Base-by-base conservation (phyloP, 2,888 invertebrate genomes). In the Tethea ocularis region DNA sequence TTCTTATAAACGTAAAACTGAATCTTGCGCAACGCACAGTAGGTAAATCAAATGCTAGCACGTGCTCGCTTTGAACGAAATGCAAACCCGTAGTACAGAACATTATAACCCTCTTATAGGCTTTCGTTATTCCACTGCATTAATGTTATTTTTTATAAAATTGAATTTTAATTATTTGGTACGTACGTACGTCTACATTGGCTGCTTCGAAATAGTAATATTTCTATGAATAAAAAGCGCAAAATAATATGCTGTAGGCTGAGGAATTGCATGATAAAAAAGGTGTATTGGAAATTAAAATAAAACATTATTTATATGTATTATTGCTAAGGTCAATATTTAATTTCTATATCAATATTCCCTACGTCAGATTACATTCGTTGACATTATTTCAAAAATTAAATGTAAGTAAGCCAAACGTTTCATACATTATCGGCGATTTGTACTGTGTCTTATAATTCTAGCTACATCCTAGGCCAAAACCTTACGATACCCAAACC, bases 341-440 rank as follows among this genome's bases (percentile, higher is more conserved):
- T 93, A 93, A 91, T 91, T 91, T 89, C 91, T 91, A 87, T 80
- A 88, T 90, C 84, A 88, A 88, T 91, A 92, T 89, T 88, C 77
- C 90, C 93, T 93, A 93, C 92, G 78, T 89, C 93, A 91, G 93
- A 93, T 93, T 93, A 93, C 91, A 93, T 93, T 93, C 93, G 93
- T 93, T 93, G 93, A 93, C 93, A 89, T 86, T 86, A 84, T 90
- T 88, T 87, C 87, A 85, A 86, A 89, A 91, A 88, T 89, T 88
- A 89, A 89, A 88, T 86, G 86, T 89, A 91, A 88, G 89, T 89
- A 91, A 93, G 92, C 91, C 89, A 91, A 90, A 91, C 84, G 80
- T 82, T 84, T 86, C 86, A 89, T 87, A 89, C 86, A 87, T 83
- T 87, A 88, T 84, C 89, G 87, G 90, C 88, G 86, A 89, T 91